A percentile compares a stretch with the other conserved stretches of the same genome.
Conservation (phyloP, 35 echinoderm and acorn worm species). For the Chiridota heheva region DNA sequence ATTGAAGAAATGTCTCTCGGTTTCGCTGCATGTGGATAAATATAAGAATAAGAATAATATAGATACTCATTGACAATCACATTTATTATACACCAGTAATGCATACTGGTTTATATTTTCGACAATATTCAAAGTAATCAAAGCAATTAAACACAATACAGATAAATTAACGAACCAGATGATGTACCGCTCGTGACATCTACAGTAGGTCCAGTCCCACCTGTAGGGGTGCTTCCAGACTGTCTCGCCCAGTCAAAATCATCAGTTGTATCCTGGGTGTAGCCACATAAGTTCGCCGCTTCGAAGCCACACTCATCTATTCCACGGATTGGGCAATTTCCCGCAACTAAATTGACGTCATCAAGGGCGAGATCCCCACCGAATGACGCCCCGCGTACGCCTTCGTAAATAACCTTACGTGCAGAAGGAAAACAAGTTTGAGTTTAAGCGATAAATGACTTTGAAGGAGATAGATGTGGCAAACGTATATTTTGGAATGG, state of each 20-base stretch:
- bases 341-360: slow-evolving; percentile 5
- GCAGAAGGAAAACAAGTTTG: not conserved
- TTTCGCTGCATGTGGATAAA: not conserved
- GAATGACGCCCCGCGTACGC: slow-evolving; percentile 48
- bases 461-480: not conserved
- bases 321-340: slow-evolving; percentile 24
- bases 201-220: slow-evolving; percentile 59
- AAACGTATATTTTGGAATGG: not conserved
- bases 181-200: slow-evolving; percentile 52
- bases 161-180: not conserved
- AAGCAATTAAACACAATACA: not conserved
- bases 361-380: slow-evolving; percentile 53
- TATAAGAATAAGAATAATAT: not conserved
- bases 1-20: not conserved
- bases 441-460: not conserved
- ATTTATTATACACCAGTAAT: not conserved
- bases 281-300: slow-evolving; percentile 42
- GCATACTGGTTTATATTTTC: not conserved
- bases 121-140: not conserved
- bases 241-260: slow-evolving; percentile 71
- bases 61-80: not conserved
- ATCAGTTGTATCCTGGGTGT: slow-evolving; percentile 37
- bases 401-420: slow-evolving; percentile 61
- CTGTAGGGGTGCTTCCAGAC: slow-evolving; percentile 45
- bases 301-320: slow-evolving; percentile 80